A percentile compares a stretch with the other conserved stretches of the same genome.
phyloP scores from a whole-genome alignment of 2,888 invertebrate species.

The Ormia ochracea region DNA sequence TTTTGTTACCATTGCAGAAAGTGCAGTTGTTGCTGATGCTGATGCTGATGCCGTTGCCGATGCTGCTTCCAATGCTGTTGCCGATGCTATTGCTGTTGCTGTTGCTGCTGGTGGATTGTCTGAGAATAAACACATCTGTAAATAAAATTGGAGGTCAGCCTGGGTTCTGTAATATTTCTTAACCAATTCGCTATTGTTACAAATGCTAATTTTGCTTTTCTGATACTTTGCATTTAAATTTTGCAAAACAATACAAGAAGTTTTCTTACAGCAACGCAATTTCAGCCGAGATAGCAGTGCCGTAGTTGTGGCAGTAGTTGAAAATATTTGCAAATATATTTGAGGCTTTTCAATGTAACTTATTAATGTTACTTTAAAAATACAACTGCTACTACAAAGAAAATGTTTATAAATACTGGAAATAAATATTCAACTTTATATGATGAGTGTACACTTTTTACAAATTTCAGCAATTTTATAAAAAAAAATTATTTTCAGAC shows the following conservation, averaged over 20 bases:
- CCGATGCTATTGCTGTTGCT: conserved; percentile 60
- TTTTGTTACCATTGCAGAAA: conserved; percentile 24
- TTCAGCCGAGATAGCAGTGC: conserved; percentile 1
- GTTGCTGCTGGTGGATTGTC: conserved; percentile 62
- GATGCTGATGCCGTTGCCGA: conserved; percentile 60
- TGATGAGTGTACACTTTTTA: too few species aligned
- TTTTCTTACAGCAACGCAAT: background rate
- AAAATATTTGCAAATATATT: background rate
- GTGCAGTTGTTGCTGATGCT: conserved; percentile 57
- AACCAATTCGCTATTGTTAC: conserved; percentile 69
- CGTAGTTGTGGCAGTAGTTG: background rate
- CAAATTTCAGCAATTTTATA: too few species aligned
- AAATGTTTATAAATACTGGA: too few species aligned
- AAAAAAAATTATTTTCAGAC: too few species aligned
- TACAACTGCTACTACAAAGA: too few species aligned
- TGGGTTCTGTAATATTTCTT: conserved; percentile 61
- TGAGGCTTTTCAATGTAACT: too few species aligned
- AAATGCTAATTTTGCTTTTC: conserved; percentile 72
- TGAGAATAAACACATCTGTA: conserved; percentile 35
- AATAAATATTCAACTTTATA: too few species aligned
- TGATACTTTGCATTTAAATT: conserved; percentile 75
- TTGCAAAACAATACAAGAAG: conserved; percentile 38
- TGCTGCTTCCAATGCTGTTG: conserved; percentile 61
- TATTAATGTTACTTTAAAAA: too few species aligned
- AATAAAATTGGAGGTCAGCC: conserved; percentile 61